phyloP scores from a whole-genome alignment of 30 jellyfish, hydroid and myxozoan genomes.

The Morbakka virulenta region DNA sequence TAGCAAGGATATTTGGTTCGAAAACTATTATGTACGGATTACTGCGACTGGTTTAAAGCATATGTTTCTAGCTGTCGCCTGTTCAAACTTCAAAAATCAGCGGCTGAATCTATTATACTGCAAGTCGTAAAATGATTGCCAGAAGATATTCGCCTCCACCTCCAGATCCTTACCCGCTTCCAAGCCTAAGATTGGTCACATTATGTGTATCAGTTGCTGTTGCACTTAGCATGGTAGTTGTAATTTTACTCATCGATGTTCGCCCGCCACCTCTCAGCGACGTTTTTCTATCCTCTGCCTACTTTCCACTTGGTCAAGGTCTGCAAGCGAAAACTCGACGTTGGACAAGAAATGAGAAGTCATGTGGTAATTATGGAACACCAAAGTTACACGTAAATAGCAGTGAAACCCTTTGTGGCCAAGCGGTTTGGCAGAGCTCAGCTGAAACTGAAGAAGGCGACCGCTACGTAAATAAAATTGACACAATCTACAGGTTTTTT shows the following conservation, averaged over 20 bases:
- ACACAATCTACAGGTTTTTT: constrained; percentile 88
- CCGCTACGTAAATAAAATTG: constrained; percentile 93
- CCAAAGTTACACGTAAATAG: constrained; percentile 77
- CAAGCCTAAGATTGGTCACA: constrained; percentile 91
- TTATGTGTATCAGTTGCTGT: constrained; percentile 98
- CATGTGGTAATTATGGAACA: constrained; percentile 85
- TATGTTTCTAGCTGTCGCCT: constrained; percentile 26
- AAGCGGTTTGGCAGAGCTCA: constrained; percentile 98
- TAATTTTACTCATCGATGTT: constrained; percentile 89
- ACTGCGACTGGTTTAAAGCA: not conserved
- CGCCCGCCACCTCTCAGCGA: constrained; percentile 99
- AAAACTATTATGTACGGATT: no score
- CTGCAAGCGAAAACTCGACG: constrained; percentile 91
- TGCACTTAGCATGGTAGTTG: constrained; percentile 97
- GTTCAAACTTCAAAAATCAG: constrained; percentile 65
- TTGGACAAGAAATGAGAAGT: constrained; percentile 92
- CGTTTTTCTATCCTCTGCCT: constrained; percentile 88
- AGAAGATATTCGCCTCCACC: constrained; percentile 99
- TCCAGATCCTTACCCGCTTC: constrained; percentile 98
- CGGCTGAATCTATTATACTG: no score
- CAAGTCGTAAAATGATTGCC: constrained; percentile 89
- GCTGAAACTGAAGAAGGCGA: constrained; percentile 98
- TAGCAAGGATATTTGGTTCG: not conserved
- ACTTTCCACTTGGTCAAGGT: constrained; percentile 98
- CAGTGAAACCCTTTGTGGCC: constrained; percentile 96